phyloP scores from a whole-genome alignment of 2,113 vertebrate species.

The Calcarius ornatus region DNA sequence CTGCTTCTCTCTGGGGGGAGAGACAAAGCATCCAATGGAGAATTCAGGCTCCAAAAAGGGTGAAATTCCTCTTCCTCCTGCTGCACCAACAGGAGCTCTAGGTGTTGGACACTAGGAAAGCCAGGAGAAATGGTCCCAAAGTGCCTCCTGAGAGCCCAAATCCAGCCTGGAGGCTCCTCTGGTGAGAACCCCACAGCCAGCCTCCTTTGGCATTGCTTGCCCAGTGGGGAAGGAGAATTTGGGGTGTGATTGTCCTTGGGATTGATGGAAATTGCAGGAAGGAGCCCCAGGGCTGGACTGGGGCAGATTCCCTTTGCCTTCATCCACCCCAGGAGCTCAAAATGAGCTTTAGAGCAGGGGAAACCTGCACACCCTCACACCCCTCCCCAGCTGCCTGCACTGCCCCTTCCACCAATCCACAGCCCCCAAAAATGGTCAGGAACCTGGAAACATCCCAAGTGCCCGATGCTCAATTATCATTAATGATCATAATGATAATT shows the following conservation, averaged over 20 bases:
- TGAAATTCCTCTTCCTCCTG: neutral
- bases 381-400: neutral
- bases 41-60: neutral
- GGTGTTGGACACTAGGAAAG: neutral
- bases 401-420: neutral
- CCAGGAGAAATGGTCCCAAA: neutral
- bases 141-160: rapidly evolving
- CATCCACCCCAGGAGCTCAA: neutral
- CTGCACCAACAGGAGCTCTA: neutral
- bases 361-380: neutral
- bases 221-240: neutral
- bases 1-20: neutral
- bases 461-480: neutral
- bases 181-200: neutral
- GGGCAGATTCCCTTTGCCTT: neutral
- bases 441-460: neutral
- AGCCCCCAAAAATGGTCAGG: neutral
- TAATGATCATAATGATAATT: neutral
- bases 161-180: neutral
- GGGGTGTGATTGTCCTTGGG: neutral
- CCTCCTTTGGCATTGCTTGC: neutral
- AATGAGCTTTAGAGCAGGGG: neutral
- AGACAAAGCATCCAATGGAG: neutral
- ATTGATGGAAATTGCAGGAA: neutral
- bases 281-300: neutral